Evolutionary conservation across 2,888 invertebrate species (phyloP).

Genomic region (Phaedon cochleariae): DNA sequence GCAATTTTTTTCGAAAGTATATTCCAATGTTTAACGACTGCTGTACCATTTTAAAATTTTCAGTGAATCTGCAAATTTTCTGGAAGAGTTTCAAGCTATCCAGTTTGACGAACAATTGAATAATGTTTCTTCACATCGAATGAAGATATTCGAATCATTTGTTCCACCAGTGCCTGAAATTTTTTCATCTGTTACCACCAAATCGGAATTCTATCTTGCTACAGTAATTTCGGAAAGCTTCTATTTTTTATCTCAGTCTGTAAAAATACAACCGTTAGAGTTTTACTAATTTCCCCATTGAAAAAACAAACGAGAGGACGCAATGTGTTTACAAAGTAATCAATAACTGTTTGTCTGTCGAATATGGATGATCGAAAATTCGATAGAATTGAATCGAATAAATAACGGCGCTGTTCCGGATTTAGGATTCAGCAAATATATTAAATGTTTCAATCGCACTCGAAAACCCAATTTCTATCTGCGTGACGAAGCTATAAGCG

Average conservation of each 20-base stretch:
- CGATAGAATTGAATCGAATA: conserved; percentile 47
- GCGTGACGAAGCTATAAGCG: too few species aligned
- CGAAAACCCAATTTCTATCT: conserved; percentile 18
- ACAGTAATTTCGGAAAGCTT: not conserved
- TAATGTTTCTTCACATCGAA: too few species aligned
- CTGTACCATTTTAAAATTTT: too few species aligned
- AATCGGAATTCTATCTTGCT: not conserved
- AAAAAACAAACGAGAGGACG: conserved; percentile 39
- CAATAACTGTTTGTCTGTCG: conserved; percentile 45
- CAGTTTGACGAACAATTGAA: too few species aligned
- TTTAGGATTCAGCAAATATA: conserved; percentile 38
- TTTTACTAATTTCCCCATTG: conserved; percentile 23
- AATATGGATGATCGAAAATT: conserved; percentile 49
- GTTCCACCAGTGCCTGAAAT: too few species aligned
- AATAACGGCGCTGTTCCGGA: conserved; percentile 41
- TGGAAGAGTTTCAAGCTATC: too few species aligned
- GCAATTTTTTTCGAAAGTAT: too few species aligned
- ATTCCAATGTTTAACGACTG: too few species aligned
- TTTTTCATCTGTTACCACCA: not conserved
- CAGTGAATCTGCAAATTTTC: too few species aligned
- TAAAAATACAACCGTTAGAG: conserved; percentile 28
- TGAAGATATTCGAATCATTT: too few species aligned
- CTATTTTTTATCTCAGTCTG: conserved; percentile 29
- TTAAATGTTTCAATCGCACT: conserved; percentile 44
- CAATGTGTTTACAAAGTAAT: conserved; percentile 46